Conservation (phyloP, 2,797 vertebrate genomes). For the Ctenochaetus hawaiiensis region DNA sequence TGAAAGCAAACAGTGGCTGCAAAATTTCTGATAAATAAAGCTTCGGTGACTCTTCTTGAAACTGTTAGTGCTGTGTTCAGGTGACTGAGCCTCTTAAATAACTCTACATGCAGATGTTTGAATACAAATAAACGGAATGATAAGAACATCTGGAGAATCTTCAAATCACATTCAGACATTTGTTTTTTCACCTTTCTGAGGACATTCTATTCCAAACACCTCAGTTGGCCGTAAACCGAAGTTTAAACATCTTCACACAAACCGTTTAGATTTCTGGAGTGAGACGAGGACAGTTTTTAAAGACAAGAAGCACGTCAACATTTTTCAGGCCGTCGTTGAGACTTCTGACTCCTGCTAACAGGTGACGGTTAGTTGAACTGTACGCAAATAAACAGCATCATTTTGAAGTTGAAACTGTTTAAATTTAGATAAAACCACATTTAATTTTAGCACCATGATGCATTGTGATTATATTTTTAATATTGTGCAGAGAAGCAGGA, state of each 20-base stretch:
- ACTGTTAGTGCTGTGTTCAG: no score
- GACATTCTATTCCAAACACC: slow-evolving; percentile 4
- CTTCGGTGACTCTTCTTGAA: neutral
- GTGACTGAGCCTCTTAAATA: neutral
- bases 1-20: neutral
- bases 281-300: neutral
- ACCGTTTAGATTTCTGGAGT: slow-evolving; percentile 21
- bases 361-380: neutral
- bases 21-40: neutral
- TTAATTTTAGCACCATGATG: no score
- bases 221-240: neutral
- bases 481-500: neutral
- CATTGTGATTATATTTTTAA: neutral
- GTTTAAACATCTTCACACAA: slow-evolving; percentile 23
- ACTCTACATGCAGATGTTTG: neutral
- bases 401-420: neutral
- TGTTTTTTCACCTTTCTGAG: neutral
- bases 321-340: neutral
- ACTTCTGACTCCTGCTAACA: neutral
- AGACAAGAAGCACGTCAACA: neutral
- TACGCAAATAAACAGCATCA: neutral
- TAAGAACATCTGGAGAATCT: neutral
- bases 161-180: neutral
- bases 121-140: neutral
- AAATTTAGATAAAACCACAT: neutral